phyloP scores from a whole-genome alignment of 1,140 invertebrate genomes.

The Sarcophaga bullata region DNA sequence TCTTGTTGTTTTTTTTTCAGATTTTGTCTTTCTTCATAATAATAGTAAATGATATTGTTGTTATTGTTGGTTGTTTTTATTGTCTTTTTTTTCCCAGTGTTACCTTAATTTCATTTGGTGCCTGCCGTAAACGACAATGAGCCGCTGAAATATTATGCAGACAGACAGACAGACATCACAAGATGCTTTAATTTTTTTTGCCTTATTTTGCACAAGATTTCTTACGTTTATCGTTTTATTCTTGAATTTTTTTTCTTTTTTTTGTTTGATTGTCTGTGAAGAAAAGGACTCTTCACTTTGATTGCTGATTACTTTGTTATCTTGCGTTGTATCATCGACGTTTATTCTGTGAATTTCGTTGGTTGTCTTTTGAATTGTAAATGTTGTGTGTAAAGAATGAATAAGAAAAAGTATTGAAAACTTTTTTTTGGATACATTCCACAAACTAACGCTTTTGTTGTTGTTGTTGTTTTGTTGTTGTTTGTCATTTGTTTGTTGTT shows the following conservation, averaged over 20 bases:
- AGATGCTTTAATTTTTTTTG: neutral
- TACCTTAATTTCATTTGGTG: slow-evolving; percentile 34
- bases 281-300: slow-evolving; percentile 9
- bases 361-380: slow-evolving; percentile 28
- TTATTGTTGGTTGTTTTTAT: slow-evolving; percentile 28
- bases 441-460: neutral
- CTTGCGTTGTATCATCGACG: neutral
- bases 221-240: neutral
- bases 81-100: neutral
- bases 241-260: neutral
- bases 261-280: too few species aligned
- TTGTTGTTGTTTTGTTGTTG: neutral
- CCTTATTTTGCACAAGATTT: neutral
- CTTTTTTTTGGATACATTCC: neutral
- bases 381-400: neutral
- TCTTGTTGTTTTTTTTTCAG: slow-evolving; percentile 10
- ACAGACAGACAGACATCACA: slow-evolving; percentile 39
- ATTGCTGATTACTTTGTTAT: slow-evolving; percentile 37
- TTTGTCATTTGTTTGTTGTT: neutral
- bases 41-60: slow-evolving; percentile 12
- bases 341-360: neutral
- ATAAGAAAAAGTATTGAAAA: neutral
- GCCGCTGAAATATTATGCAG: slow-evolving; percentile 35
- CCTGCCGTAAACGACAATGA: neutral
- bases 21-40: neutral